These are phyloP conservation scores for Heliconius ismenius DNA, from an alignment of 2,888 invertebrate genomes.

Conservation along the genomic window DNA sequence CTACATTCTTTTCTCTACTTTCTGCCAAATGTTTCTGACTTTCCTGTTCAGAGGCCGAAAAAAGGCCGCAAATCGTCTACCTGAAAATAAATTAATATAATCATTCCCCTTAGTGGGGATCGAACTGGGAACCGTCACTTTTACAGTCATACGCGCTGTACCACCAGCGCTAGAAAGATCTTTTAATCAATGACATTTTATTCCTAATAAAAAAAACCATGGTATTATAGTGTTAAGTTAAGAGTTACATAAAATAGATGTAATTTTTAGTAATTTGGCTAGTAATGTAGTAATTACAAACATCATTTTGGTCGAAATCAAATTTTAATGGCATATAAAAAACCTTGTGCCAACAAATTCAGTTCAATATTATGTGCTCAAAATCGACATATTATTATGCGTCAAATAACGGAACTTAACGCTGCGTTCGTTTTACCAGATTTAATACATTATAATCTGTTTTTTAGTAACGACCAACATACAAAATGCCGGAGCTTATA, in stretches of 20 bases:
- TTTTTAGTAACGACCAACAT: constrained; percentile 31
- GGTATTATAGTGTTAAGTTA: no score
- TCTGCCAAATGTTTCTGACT: neutral
- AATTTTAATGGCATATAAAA: neutral
- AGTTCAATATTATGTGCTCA: neutral
- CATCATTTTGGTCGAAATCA: no score
- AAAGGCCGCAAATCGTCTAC: neutral
- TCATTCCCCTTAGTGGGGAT: neutral
- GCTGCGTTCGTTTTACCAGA: neutral
- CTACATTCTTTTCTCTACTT: neutral
- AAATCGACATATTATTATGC: neutral
- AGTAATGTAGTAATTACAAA: no score
- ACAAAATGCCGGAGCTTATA: constrained; percentile 82
- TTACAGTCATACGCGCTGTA: neutral
- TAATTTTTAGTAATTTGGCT: no score
- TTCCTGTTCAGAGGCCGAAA: neutral
- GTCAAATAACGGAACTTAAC: neutral
- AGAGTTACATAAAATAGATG: no score
- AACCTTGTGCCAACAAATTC: neutral
- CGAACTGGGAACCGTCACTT: neutral
- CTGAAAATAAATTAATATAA: no score
- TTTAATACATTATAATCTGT: neutral
- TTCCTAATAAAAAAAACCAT: no score
- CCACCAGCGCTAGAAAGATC: no score
- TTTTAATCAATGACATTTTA: no score